Evolutionary conservation across 2,888 invertebrate genomes (phyloP), one percentile per base, ranked within the genome.

Genomic region (Xanthia icteritia): DNA sequence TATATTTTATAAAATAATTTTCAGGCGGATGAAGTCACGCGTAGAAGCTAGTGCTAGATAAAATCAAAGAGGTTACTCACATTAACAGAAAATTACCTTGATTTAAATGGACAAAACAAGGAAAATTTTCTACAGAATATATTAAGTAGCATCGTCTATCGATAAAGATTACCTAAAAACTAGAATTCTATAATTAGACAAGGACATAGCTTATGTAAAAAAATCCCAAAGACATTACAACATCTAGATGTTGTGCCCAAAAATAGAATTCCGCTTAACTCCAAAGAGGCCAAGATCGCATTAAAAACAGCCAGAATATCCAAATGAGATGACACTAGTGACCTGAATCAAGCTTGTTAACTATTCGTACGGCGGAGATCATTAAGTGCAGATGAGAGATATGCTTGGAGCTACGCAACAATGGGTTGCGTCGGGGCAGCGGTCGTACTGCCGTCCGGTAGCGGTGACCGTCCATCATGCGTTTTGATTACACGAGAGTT

Each of bases 361-460:
- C 78, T 74, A 86, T 87, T 79, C 85, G 75, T 83, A 73, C 20
- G 63, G 79, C 83, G 76, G 81, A 78, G 76, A 84, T 86, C 88
- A 89, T 90, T 89, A 90, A 77, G 27, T 68, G 61, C 51, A 85
- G 90, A 90, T 90, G 73, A 15, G n/a, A 84, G 90, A 90, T 90
- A 89, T 48, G 85, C 84, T 66, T n/a, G 73, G 61, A 68, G 79
- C 81, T 85, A 87, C 84, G 90, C 88, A 90, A 90, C 90, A 90
- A 90, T 90, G 73, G 83, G 13, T 78, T 77, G 77, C 77, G 67
- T 74, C 51, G 54, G 74, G 61, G 9, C 20, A 20, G 54, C 45
- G 54, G 60, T 23, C 64, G 63, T 48, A 48, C 23, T 2, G 51
- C 69, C 79, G 72, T 39, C 82, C 79, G 69, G 80, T 81, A 81